Conservation (phyloP, 2,888 invertebrate species). For the Antheraea yamamai region DNA sequence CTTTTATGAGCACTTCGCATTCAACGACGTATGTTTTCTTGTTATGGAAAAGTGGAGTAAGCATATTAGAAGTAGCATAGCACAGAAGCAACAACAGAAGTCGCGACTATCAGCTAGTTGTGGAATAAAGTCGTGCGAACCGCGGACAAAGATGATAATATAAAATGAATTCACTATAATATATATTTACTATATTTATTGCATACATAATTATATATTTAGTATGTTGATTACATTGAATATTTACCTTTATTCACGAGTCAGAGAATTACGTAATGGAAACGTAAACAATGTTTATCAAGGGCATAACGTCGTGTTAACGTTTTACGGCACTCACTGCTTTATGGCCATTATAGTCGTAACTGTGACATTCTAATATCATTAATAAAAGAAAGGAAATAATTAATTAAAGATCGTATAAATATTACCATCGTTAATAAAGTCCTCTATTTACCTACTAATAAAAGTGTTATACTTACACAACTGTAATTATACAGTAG, state of each 20-base stretch:
- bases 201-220: constrained; percentile 2
- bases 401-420: neutral
- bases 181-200: neutral
- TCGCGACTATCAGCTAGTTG: no score
- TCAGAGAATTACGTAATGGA: constrained; percentile 11
- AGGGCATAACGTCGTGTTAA: neutral
- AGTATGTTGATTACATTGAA: neutral
- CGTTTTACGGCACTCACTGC: neutral
- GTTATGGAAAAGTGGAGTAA: no score
- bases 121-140: no score
- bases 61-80: no score
- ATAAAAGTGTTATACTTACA: neutral
- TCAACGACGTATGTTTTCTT: no score
- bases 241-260: neutral
- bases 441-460: neutral
- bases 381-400: neutral
- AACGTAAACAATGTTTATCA: constrained; percentile 12
- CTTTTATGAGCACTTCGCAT: no score
- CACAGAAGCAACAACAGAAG: no score
- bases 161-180: neutral
- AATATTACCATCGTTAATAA: neutral
- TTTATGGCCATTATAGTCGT: neutral
- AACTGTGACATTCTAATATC: neutral
- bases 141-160: no score
- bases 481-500: no score